Percentiles rank a stretch among this genome's conserved stretches.
These are phyloP conservation scores for Clivina fossor DNA, from an alignment of 2,888 invertebrate species.

Conservation along the genomic window DNA sequence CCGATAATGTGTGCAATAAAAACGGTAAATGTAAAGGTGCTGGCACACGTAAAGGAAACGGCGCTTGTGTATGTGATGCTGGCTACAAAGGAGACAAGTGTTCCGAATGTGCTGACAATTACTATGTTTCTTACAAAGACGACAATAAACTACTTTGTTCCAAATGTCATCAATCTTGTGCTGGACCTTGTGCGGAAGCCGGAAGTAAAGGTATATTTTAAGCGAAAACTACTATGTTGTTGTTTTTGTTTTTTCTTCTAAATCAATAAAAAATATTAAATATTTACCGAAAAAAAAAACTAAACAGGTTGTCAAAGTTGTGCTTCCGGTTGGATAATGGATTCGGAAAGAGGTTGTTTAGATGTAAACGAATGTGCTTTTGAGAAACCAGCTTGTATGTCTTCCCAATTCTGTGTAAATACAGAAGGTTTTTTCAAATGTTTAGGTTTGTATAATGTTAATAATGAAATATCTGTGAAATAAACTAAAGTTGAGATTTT, in stretches of 20 bases:
- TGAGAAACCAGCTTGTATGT: constrained; percentile 56
- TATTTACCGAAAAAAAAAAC: background rate
- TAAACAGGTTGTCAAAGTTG: constrained; percentile 65
- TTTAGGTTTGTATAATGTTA: constrained; percentile 58
- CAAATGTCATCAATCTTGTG: constrained; percentile 78
- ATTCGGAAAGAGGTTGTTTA: constrained; percentile 73
- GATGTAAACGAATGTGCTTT: constrained; percentile 84
- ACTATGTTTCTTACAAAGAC: constrained; percentile 74
- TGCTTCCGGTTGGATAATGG: constrained; percentile 71
- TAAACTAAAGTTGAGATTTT: too few relatives aligned
- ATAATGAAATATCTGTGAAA: too few relatives aligned
- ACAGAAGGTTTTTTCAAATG: constrained; percentile 82
- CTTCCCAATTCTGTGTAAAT: constrained; percentile 85
- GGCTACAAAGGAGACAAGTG: constrained; percentile 83
- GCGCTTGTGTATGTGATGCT: constrained; percentile 80
- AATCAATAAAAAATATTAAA: too few relatives aligned
- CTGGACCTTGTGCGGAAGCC: constrained; percentile 71
- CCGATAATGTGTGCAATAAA: constrained; percentile 73
- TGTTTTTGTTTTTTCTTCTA: constrained; percentile 42
- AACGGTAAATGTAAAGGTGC: constrained; percentile 70
- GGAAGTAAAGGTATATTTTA: constrained; percentile 62
- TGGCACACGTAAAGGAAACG: constrained; percentile 91
- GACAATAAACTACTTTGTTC: constrained; percentile 74
- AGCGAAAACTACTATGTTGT: background rate
- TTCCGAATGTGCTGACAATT: constrained; percentile 72